phyloP scores from a whole-genome alignment of 2,797 vertebrate species.

The Acanthurus tractus region DNA sequence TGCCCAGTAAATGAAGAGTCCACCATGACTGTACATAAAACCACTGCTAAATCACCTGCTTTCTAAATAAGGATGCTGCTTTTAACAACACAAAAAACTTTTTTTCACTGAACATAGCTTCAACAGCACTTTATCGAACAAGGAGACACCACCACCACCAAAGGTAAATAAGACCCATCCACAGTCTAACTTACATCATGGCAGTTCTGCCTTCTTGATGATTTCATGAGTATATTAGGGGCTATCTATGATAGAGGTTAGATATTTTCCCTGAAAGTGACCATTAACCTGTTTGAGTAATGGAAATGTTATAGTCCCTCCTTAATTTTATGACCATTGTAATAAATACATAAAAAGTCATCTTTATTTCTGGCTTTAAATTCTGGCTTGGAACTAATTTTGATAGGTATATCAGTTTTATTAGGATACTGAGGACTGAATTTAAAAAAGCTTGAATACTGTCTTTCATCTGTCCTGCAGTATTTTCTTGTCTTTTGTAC shows the following conservation, averaged over 20 bases:
- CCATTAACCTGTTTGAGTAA: not conserved
- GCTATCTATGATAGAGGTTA: not conserved
- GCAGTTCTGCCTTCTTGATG: not conserved
- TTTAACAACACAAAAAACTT: not conserved
- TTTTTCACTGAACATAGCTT: not conserved
- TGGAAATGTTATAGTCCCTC: not conserved
- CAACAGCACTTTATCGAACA: not conserved
- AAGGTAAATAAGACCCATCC: not conserved
- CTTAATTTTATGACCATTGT: not conserved
- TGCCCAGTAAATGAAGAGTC: not conserved
- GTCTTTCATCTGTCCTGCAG: not conserved
- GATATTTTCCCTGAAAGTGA: not conserved
- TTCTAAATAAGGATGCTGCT: constrained; percentile 8
- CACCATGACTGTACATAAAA: not conserved
- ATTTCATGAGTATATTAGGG: not conserved
- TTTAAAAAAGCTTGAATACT: not conserved
- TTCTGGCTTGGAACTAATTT: constrained; percentile 15
- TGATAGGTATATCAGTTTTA: not conserved
- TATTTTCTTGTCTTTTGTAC: not conserved
- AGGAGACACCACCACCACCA: not conserved
- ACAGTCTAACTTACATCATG: not conserved
- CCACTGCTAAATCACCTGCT: not conserved
- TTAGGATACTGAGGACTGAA: not conserved
- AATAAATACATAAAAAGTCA: not conserved
- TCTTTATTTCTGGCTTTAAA: not conserved